A percentile compares a stretch with the other conserved stretches of the same genome.
Conservation (phyloP, 2,797 vertebrate species). For the Bovichtus variegatus region DNA sequence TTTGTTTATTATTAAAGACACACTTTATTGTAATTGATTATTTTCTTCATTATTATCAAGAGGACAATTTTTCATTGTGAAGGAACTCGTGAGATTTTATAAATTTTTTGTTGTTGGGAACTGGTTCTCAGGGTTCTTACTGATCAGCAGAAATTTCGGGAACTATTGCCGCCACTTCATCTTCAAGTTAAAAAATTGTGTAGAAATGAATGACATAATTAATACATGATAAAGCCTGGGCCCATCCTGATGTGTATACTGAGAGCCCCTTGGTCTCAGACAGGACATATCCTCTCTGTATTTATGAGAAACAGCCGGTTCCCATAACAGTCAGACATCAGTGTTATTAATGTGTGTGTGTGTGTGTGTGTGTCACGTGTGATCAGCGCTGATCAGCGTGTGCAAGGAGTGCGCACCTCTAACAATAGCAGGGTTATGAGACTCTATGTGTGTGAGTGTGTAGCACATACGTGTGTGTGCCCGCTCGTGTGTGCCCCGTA, state of each 20-base stretch:
- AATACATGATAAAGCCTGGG: background rate
- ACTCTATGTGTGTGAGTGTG: constrained; percentile 11
- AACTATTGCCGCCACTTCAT: no score
- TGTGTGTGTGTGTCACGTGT: constrained; percentile 21
- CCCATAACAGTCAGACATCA: constrained; percentile 61
- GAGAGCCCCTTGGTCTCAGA: constrained; percentile 23
- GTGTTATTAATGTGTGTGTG: constrained; percentile 50
- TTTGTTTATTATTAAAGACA: no score
- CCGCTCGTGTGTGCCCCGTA: constrained; percentile 10
- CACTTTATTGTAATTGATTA: no score
- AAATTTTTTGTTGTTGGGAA: no score
- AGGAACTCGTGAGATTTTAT: no score
- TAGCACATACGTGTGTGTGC: background rate
- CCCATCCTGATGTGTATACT: background rate
- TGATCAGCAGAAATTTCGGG: no score
- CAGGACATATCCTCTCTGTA: constrained; percentile 40
- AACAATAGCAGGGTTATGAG: constrained; percentile 57
- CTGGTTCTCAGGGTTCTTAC: no score
- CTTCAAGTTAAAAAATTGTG: background rate
- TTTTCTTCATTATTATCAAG: no score
- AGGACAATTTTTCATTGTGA: no score
- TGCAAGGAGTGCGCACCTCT: constrained; percentile 48
- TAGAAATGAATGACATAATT: background rate
- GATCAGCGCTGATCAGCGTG: constrained; percentile 34
- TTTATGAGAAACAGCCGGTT: constrained; percentile 55